Base-by-base conservation (phyloP, 2,797 vertebrate genomes). In the Arctocebus calabarensis region DNA sequence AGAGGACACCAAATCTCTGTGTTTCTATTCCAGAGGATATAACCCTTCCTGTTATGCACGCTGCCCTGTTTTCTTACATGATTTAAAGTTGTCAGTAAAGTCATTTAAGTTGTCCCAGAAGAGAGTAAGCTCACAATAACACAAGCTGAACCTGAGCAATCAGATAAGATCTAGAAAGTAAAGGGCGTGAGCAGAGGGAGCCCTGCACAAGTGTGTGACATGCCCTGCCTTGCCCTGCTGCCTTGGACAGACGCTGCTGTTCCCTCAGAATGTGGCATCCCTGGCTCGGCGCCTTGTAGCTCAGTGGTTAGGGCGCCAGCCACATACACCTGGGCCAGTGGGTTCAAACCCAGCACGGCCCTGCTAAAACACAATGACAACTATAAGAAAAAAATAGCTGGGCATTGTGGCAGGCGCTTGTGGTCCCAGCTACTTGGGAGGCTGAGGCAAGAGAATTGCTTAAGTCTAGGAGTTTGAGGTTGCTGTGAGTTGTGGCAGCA, bases 101-200 rank as follows among this genome's bases (percentile, higher is more conserved):
- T 62, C 23, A n/a, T 40, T 91, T 64, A 43, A 84, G 57, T 82
- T 83, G 43, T 89, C 64, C 61, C 16, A 82, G 79, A 61, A 85
- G 45, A 88, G 55, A 77, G n/a, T 8, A 61, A 77, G 34, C 34
- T 94, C 37, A n/a, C 61, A 74, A 71, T 73, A 59, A 34, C 25
- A 45, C 9, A n/a, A 85, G 48, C 32, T 57, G 66, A 68, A 57
- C 37, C 32, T 29, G 34, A 59, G 45, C 13, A 5, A 29, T 40
- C 74, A 84, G 64, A 27, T 84, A 34, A 64, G 43, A 86, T 84
- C 70, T 90, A 27, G 37, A 70, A 82, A 86, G 27, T 45, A 27
- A 45, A 87, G 66, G 29, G 37, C 3, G 13, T 23, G 43, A 32
- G 32, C 71, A 32, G 25, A 61, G 68, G 14, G 23, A 45, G 71